These are phyloP conservation scores for Discoglossus pictus DNA, from an alignment of 2,797 vertebrate species.

Conservation along the genomic window DNA sequence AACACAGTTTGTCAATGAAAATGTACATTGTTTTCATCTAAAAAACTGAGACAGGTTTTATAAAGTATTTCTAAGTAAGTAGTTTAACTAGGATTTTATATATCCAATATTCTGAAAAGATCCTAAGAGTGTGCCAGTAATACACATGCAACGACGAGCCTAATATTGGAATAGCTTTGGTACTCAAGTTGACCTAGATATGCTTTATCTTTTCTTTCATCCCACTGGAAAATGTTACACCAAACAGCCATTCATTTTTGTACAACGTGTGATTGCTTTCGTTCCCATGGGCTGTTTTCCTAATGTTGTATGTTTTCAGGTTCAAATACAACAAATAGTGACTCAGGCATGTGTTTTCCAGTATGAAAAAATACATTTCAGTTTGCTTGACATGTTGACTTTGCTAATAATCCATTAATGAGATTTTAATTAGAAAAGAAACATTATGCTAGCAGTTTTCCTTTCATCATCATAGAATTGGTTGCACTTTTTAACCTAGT, in stretches of 20 bases:
- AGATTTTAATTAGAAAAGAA: not conserved
- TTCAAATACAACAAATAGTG: constrained; percentile 19
- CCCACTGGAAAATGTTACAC: constrained; percentile 32
- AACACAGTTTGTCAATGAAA: no score
- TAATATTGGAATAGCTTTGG: constrained; percentile 1
- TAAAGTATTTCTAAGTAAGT: no score
- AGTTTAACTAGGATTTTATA: no score
- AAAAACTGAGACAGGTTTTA: no score
- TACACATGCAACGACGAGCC: not conserved
- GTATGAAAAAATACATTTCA: not conserved
- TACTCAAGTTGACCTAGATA: constrained; percentile 36
- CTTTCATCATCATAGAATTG: no score
- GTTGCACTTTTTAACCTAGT: no score
- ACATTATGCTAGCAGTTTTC: not conserved
- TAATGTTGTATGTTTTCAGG: constrained; percentile 39
- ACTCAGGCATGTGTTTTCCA: constrained; percentile 14
- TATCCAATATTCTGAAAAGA: no score
- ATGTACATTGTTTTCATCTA: no score
- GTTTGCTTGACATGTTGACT: not conserved
- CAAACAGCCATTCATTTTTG: constrained; percentile 39
- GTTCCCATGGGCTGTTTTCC: constrained; percentile 35
- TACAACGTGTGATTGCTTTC: constrained; percentile 26
- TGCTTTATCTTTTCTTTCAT: constrained; percentile 23
- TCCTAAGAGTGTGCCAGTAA: no score
- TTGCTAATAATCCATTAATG: not conserved